phyloP scores from a whole-genome alignment of 2,797 vertebrate genomes.

The Dermochelys coriacea region DNA sequence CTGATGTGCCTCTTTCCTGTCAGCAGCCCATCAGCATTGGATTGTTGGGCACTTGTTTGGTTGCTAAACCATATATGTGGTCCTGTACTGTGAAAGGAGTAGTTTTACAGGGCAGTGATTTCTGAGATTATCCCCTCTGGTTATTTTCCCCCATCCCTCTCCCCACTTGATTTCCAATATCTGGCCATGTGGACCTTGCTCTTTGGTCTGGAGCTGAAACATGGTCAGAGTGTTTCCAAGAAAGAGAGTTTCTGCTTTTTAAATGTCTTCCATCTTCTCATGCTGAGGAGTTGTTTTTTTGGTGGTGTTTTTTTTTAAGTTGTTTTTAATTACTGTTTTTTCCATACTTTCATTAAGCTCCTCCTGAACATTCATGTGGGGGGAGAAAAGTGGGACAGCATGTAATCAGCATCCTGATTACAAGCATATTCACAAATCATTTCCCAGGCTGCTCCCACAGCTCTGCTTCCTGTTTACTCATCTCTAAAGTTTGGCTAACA shows the following conservation, averaged over 20 bases:
- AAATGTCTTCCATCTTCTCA: not conserved
- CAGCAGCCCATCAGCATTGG: not conserved
- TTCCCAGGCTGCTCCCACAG: not conserved
- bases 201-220: not conserved
- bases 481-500: not conserved
- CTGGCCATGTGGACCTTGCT: rapidly evolving
- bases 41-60: constrained; percentile 53
- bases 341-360: not conserved
- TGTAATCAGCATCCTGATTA: not conserved
- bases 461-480: not conserved
- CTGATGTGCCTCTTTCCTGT: not conserved
- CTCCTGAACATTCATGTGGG: not conserved
- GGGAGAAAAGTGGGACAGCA: not conserved
- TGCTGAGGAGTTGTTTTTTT: not conserved
- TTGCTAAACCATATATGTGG: not conserved
- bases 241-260: rapidly evolving
- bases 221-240: rapidly evolving
- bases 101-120: not conserved
- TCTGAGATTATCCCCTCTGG: rapidly evolving
- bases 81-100: not conserved
- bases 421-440: not conserved
- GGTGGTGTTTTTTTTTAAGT: not conserved
- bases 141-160: not conserved
- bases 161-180: not conserved
- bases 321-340: not conserved